Base-by-base conservation (phyloP, 2,113 vertebrate species). In the Acrocephalus arundinaceus region DNA sequence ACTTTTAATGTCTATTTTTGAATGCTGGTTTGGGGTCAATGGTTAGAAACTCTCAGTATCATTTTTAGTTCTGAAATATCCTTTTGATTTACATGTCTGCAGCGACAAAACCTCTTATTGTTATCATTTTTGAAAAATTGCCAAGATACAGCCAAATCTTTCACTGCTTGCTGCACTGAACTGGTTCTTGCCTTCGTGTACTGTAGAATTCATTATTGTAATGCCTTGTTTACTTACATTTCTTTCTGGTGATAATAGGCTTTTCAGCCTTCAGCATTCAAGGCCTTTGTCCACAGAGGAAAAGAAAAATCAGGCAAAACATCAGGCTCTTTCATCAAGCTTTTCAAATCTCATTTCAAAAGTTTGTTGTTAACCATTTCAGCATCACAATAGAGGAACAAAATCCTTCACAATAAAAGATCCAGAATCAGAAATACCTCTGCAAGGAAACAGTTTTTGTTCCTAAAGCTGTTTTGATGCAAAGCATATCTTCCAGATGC, bases 161-260 rank as follows among this genome's bases (percentile, higher is more conserved):
- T 92, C 93, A 72, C 33, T 93, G 94, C 94, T 94, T 92, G 76
- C 89, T 95, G 80, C 80, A 63, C 89, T 85, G 87, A 96, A 63
- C 81, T 87, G 15, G 61, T 96, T 96, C 93, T 96, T 95, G 87
- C 91, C 86, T 97, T 95, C 51, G 11, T 90, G 91, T 73, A 89
- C 70, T 74, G 74, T 92, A 95, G 93, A 96, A 96, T 94, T 97
- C 93, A 95, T 97, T 96, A 95, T 81, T 94, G 93, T 96, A 96
- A 97, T 95, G 93, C 88, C 90, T 95, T 97, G 96, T 97, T 97
- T 97, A 95, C 96, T 97, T 95, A 95, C 91, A 91, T 95, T 96
- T 96, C 91, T 95, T 93, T 93, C 93, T 89, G 71, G 85, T 85
- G 84, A 93, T 96, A 97, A 96, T 96, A 96, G 76, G 88, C 92